Conservation (phyloP, 2,888 invertebrate species). For the Rhogogaster chlorosoma region DNA sequence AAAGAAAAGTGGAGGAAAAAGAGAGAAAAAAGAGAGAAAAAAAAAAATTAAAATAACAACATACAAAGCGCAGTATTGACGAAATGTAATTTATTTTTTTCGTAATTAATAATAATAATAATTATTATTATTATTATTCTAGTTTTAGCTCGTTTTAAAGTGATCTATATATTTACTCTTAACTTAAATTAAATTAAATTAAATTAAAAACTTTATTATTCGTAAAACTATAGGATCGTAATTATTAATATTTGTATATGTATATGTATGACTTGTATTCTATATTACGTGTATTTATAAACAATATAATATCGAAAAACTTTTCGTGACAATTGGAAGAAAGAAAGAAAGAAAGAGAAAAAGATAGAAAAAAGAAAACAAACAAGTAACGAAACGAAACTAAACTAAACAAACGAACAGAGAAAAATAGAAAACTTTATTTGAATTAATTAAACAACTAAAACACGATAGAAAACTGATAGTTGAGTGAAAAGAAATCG, state of each 20-base stretch:
- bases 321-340: conserved; percentile 55
- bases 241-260: conserved; percentile 72
- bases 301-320: conserved; percentile 68
- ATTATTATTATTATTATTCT: conserved; percentile 4
- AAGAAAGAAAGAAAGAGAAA: too few relatives aligned
- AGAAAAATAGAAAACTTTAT: neutral
- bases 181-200: conserved; percentile 14
- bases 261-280: conserved; percentile 73
- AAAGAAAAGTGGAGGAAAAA: neutral
- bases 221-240: conserved; percentile 23
- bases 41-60: conserved; percentile 58
- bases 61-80: conserved; percentile 75
- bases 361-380: conserved; percentile 50
- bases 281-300: conserved; percentile 76
- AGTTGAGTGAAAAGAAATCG: neutral
- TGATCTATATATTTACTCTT: conserved; percentile 53
- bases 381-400: neutral
- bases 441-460: neutral
- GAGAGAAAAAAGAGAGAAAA: neutral
- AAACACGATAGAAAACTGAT: conserved; percentile 5
- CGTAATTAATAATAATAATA: conserved; percentile 50
- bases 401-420: neutral
- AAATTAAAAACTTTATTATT: conserved; percentile 26
- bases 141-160: conserved; percentile 62
- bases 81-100: conserved; percentile 76